phyloP scores from a whole-genome alignment of 2,113 vertebrate genomes.

The Quiscalus mexicanus region DNA sequence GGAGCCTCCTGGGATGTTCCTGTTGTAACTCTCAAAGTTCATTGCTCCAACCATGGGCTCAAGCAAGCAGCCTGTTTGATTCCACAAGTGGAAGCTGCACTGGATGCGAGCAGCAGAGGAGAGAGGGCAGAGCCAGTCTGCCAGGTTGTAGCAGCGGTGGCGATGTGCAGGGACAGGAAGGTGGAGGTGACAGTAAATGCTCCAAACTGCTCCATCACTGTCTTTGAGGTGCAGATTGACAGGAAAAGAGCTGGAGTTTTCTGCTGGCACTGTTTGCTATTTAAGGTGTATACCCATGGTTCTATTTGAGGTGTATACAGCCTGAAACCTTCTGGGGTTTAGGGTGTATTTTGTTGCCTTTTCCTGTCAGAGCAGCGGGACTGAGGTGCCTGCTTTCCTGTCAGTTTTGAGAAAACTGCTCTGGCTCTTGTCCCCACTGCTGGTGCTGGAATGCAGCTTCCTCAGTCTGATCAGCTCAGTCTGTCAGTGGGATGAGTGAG shows the following conservation, averaged over 20 bases:
- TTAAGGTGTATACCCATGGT: neutral
- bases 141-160: neutral
- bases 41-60: neutral
- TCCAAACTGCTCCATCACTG: neutral
- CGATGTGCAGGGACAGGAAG: neutral
- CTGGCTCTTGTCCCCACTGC: neutral
- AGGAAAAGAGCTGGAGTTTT: neutral
- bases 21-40: neutral
- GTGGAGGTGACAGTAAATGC: neutral
- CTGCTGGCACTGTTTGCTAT: neutral
- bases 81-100: neutral
- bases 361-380: fast-evolving
- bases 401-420: neutral
- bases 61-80: neutral
- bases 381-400: neutral
- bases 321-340: neutral
- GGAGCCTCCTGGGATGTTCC: neutral
- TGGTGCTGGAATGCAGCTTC: neutral
- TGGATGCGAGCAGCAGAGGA: fast-evolving
- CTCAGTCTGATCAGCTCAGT: neutral
- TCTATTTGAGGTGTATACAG: neutral
- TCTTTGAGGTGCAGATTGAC: neutral
- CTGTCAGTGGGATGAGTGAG: conserved; percentile 30
- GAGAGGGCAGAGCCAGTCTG: neutral
- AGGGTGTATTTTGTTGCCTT: neutral